Evolutionary conservation across 2,797 vertebrate species (phyloP).

Genomic region (Mormyrops boulengeri): DNA sequence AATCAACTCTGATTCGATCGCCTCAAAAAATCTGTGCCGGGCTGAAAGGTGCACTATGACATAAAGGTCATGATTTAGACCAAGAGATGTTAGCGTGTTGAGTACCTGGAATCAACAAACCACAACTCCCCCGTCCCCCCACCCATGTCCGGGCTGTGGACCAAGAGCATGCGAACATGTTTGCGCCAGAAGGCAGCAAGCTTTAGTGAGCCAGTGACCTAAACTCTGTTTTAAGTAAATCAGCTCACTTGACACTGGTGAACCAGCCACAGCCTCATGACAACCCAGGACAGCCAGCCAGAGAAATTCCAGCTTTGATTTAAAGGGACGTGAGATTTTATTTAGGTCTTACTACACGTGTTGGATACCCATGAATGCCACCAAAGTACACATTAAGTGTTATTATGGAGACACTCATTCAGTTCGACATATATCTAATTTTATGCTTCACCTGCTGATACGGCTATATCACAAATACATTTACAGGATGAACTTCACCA

Average conservation of each 20-base stretch:
- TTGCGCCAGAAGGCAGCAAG: not conserved
- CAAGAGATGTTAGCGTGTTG: not conserved
- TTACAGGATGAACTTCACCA: not conserved
- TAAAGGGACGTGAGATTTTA: not conserved
- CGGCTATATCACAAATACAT: not conserved
- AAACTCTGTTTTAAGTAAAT: not conserved
- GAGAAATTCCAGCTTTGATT: not conserved
- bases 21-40: slow-evolving; percentile 17
- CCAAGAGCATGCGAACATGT: not conserved
- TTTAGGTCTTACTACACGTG: not conserved
- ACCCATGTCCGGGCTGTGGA: not conserved
- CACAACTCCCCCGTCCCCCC: not conserved
- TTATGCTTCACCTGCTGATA: not conserved
- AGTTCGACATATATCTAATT: not conserved
- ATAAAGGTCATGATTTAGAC: slow-evolving; percentile 19
- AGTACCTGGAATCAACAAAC: not conserved
- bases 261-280: not conserved
- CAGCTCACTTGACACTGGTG: not conserved
- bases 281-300: not conserved
- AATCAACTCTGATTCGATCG: not conserved
- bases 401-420: not conserved
- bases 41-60: slow-evolving; percentile 42
- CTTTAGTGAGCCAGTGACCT: not conserved
- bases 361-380: not conserved
- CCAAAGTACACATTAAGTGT: not conserved